Conservation (phyloP, 2,797 vertebrate genomes). For the Siniperca obscura region DNA sequence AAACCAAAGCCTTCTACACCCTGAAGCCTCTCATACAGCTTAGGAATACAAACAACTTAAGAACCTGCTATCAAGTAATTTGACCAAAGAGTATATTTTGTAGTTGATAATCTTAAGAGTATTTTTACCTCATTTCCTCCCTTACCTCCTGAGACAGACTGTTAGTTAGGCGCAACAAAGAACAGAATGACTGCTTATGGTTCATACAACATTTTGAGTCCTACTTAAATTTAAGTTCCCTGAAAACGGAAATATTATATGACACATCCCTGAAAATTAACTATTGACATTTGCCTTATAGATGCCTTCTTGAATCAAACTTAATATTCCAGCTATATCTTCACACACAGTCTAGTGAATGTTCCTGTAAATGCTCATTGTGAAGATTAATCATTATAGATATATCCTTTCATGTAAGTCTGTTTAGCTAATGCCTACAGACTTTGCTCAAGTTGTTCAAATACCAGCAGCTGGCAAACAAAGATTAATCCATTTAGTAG, state of each 20-base stretch:
- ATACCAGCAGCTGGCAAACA: conserved; percentile 87
- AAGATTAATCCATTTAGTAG: conserved; percentile 84
- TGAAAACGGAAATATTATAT: conserved; percentile 38
- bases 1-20: conserved; percentile 77
- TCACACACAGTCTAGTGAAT: conserved; percentile 51
- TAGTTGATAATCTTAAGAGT: conserved; percentile 66
- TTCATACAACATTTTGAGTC: conserved; percentile 27
- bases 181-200: conserved; percentile 29
- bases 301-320: conserved; percentile 67
- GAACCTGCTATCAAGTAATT: conserved; percentile 61
- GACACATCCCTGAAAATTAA: conserved; percentile 36
- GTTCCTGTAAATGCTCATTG: conserved; percentile 46
- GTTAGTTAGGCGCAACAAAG: conserved; percentile 46
- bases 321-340: conserved; percentile 45
- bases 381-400: conserved; percentile 49
- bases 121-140: conserved; percentile 58
- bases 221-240: conserved; percentile 24
- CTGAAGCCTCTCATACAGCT: conserved; percentile 57
- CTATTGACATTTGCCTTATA: conserved; percentile 69
- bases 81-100: conserved; percentile 83
- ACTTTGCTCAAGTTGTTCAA: conserved; percentile 61
- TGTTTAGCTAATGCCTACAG: conserved; percentile 54
- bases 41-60: conserved; percentile 44
- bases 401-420: conserved; percentile 10
- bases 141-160: conserved; percentile 59